Base-by-base conservation (phyloP, 1,140 invertebrate genomes). In the Drosophila fuyamai region DNA sequence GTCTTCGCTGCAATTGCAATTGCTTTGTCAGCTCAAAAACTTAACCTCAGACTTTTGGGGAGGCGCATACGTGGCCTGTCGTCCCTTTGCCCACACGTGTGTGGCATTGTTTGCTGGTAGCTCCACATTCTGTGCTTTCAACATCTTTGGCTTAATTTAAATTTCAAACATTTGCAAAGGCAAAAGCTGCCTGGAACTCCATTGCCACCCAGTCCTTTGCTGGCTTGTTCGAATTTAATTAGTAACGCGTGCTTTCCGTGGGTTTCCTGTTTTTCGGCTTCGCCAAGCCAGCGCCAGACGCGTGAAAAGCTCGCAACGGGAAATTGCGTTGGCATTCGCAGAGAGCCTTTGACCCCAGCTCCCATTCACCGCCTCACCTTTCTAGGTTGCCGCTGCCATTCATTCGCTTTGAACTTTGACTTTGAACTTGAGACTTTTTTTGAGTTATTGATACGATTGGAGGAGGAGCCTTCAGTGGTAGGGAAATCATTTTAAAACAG, bases 21-120 rank as follows among this genome's bases (percentile, higher is more conserved):
- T 89, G 84, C 83, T 88, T 88, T 88, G 83, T 89, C 83, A 88
- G 83, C 83, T 86, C 84, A 86, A 88, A 86, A 86, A 86, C 82
- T 86, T 88, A 88, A 82, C 79, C 82, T 88, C 82, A 79, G 81
- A 86, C 81, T 55, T 74, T 59, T 61, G 73, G 67, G 67, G 66
- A 41, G 58, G 29, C 29, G 60, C 65, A 79, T 71, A 76, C 81
- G 66, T 75, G 71, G 55, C 62, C 61, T n/a, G 13, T 14, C 59
- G 60, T 71, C 68, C 53, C 68, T 65, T 57, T 51, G 48, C 23
- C 35, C 53, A 27, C 50, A 40, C 53, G 68, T 58, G 57, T 75
- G 53, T 38, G 62, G 57, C 71, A 59, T 72, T 79, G 82, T 86
- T 85, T 85, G 78, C 71, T 32, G 0, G 23, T 27, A 50, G n/a